Percentiles rank a stretch among this genome's conserved stretches.
Conservation (phyloP, 2,797 vertebrate genomes). For the Sylvia borin region DNA sequence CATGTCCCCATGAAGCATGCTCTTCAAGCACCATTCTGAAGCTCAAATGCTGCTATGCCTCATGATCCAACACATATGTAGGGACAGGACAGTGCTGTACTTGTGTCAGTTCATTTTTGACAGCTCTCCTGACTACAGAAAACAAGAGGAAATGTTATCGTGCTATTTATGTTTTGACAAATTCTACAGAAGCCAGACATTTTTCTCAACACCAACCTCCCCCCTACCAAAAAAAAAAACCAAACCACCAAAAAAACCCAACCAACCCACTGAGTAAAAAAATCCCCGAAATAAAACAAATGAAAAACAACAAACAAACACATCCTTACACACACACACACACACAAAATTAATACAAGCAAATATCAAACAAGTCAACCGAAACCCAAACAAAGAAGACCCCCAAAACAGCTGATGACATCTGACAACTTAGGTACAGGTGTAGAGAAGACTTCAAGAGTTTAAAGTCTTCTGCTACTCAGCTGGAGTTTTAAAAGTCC, state of each 20-base stretch:
- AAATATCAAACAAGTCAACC: not conserved
- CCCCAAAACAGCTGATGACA: not conserved
- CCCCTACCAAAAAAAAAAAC: accelerated
- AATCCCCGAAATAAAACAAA: too few species aligned
- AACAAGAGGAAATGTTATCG: not conserved
- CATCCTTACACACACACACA: too few species aligned
- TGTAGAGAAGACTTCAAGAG: not conserved
- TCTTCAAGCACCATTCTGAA: conserved; percentile 38
- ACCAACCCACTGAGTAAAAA: not conserved
- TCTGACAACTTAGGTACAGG: not conserved
- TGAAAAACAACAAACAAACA: not conserved
- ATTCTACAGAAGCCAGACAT: not conserved
- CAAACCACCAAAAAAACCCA: not conserved
- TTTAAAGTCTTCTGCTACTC: not conserved
- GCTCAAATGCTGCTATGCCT: conserved; percentile 28
- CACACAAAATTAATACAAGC: not conserved
- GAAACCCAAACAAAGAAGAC: not conserved
- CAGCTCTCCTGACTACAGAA: not conserved
- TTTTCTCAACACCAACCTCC: accelerated
- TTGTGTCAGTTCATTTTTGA: conserved; percentile 31
- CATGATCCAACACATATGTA: conserved; percentile 35
- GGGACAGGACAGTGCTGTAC: not conserved
- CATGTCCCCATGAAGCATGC: not conserved
- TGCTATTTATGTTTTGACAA: not conserved
- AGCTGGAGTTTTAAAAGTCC: not conserved